Conservation (phyloP, 2,888 invertebrate genomes). For the Torymus texanus region DNA sequence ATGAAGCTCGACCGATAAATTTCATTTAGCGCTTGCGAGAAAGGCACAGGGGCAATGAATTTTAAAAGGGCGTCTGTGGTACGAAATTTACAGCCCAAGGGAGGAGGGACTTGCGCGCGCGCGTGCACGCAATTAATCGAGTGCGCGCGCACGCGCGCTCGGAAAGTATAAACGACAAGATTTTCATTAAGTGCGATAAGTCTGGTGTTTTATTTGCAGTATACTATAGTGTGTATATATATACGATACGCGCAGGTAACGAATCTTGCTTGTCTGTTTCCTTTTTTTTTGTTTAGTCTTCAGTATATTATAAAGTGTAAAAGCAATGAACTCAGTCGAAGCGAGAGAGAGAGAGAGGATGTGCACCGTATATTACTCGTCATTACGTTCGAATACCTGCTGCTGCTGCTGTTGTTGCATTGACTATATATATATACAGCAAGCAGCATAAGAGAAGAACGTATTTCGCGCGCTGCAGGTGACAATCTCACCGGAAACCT, state of each 20-base stretch:
- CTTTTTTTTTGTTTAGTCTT: too few relatives aligned
- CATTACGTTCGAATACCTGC: constrained; percentile 31
- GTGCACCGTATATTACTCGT: constrained; percentile 28
- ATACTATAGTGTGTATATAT: not conserved
- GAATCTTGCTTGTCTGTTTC: too few relatives aligned
- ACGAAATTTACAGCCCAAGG: constrained; percentile 21
- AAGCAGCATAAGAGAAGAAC: too few relatives aligned
- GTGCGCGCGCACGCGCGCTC: not conserved
- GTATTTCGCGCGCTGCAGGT: constrained; percentile 34
- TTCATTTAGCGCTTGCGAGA: not conserved
- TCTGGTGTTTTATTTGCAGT: constrained; percentile 23
- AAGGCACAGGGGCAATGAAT: constrained; percentile 20
- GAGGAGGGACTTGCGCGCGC: too few relatives aligned
- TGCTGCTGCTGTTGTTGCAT: not conserved
- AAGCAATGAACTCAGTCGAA: constrained; percentile 4
- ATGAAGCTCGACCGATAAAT: constrained; percentile 51
- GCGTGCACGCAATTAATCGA: constrained; percentile 32
- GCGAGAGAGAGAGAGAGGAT: not conserved
- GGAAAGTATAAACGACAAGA: constrained; percentile 35
- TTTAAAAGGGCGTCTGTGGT: not conserved
- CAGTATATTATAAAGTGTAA: too few relatives aligned
- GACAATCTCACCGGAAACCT: constrained; percentile 11
- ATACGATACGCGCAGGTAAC: not conserved
- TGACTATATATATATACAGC: too few relatives aligned
- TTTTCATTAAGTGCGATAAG: constrained; percentile 45